These are phyloP conservation scores for Campopleginae sp. DNA, from an alignment of 2,888 invertebrate species.

Conservation along the genomic window DNA sequence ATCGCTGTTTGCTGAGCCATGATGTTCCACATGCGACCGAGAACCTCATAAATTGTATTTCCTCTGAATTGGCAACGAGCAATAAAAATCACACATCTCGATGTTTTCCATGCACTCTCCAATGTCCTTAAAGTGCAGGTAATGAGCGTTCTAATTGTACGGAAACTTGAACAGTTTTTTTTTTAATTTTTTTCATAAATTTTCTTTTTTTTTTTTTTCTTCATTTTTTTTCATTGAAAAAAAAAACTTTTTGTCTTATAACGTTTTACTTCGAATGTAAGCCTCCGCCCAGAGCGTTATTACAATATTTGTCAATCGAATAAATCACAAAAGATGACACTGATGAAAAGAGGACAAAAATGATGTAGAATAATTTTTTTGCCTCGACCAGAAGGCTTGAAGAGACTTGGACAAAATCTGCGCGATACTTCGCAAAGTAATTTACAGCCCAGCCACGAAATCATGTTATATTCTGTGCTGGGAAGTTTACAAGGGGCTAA, in stretches of 20 bases:
- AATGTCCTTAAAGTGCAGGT: no score
- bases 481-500: conserved; percentile 40
- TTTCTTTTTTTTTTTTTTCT: no score
- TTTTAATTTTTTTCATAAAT: no score
- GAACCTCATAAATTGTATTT: not conserved
- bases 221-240: no score
- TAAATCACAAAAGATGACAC: not conserved
- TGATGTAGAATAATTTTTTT: not conserved
- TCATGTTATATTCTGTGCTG: conserved; percentile 36
- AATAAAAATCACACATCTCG: not conserved
- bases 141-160: no score
- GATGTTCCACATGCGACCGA: not conserved
- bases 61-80: not conserved
- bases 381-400: not conserved
- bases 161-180: not conserved
- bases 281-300: not conserved
- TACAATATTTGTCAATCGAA: not conserved
- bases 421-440: conserved; percentile 8
- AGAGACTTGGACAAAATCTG: not conserved
- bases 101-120: not conserved
- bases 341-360: not conserved
- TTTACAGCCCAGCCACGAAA: conserved; percentile 21
- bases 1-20: conserved; percentile 19
- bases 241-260: not conserved
- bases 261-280: not conserved